Percentiles rank a stretch among this genome's conserved stretches.
These are phyloP conservation scores for Aleiodes sp. DNA, from an alignment of 1,140 invertebrate species.

Conservation along the genomic window DNA sequence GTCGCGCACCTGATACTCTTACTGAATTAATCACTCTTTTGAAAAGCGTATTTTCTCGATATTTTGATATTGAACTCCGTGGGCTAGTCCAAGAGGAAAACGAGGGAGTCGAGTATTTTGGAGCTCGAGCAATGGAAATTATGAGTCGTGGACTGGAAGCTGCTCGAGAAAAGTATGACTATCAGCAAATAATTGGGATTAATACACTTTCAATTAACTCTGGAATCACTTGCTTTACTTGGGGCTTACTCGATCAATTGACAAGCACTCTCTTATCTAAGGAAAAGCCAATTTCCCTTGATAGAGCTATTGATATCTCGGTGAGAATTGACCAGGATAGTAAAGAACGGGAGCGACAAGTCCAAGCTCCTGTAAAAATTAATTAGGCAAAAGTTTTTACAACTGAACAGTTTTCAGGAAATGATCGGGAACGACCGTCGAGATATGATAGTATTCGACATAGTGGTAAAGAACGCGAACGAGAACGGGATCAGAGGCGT, in stretches of 20 bases:
- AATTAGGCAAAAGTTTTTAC: no score
- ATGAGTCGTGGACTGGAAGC: not conserved
- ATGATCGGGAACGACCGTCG: no score
- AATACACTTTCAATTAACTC: not conserved
- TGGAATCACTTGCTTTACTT: not conserved
- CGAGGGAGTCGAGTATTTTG: not conserved
- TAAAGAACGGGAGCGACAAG: no score
- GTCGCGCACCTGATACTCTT: not conserved
- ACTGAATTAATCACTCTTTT: not conserved
- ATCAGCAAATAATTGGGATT: not conserved
- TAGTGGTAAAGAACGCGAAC: no score
- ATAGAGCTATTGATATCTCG: not conserved
- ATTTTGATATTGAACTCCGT: not conserved
- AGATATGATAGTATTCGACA: no score
- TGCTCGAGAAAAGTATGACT: not conserved
- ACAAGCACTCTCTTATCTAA: not conserved
- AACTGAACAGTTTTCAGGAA: no score
- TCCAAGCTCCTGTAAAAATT: no score
- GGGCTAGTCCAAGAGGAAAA: not conserved
- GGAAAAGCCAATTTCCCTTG: not conserved
- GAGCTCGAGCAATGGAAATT: not conserved
- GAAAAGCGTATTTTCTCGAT: not conserved
- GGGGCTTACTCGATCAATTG: not conserved
- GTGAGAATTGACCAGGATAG: not conserved
- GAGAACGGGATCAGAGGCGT: no score